Conservation (phyloP, 2,797 vertebrate genomes). For the Tympanoctomys barrerae region DNA sequence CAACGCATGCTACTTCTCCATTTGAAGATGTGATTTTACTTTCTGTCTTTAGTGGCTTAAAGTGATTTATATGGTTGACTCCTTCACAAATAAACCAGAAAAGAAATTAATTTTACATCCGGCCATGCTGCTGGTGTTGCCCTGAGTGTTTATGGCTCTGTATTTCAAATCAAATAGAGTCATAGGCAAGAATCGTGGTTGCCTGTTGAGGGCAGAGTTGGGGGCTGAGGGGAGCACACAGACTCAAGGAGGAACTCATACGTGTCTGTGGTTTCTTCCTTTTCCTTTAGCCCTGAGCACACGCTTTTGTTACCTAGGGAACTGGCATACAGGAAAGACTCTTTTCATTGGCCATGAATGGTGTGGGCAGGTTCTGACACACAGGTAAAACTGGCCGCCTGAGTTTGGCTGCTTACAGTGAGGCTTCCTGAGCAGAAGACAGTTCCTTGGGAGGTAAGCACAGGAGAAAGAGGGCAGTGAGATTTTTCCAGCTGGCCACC, state of each 20-base stretch:
- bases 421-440: background rate
- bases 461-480: background rate
- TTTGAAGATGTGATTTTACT: constrained; percentile 47
- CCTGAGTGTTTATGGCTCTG: constrained; percentile 53
- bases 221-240: background rate
- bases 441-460: background rate
- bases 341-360: constrained; percentile 44
- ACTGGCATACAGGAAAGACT: background rate
- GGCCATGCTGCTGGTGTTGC: constrained; percentile 36
- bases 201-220: background rate
- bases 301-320: constrained; percentile 65
- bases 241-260: fast-evolving
- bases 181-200: background rate
- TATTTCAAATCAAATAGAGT: constrained; percentile 61
- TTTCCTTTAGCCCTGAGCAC: background rate
- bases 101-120: constrained; percentile 68
- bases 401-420: background rate
- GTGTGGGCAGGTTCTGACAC: background rate
- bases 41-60: constrained; percentile 63
- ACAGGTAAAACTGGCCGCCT: background rate
- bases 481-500: background rate
- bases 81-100: constrained; percentile 76
- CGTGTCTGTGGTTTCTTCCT: background rate
- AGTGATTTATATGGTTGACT: constrained; percentile 77
- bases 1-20: background rate